Evolutionary conservation across 2,113 vertebrate genomes (phyloP).

Genomic region (Cololabis saira): DNA sequence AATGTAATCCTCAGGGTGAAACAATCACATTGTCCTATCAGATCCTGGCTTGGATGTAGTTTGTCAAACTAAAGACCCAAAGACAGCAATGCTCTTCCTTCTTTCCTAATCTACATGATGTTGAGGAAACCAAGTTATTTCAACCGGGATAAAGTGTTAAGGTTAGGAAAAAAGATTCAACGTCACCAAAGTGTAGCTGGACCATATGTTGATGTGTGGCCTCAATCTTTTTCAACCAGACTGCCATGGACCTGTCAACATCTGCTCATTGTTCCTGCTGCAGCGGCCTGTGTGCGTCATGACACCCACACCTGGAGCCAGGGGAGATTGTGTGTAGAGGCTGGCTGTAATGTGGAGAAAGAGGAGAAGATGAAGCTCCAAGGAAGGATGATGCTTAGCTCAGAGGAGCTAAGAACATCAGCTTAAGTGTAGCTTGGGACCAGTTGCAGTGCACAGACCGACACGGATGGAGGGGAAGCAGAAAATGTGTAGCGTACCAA

Average conservation of each 20-base stretch:
- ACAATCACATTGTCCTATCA: slow-evolving; percentile 69
- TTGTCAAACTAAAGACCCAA: slow-evolving; percentile 40
- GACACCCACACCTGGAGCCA: slow-evolving; percentile 86
- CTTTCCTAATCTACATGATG: slow-evolving; percentile 77
- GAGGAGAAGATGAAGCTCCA: slow-evolving; percentile 85
- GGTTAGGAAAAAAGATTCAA: slow-evolving; percentile 28
- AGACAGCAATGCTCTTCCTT: slow-evolving; percentile 40
- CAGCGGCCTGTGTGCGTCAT: slow-evolving; percentile 88
- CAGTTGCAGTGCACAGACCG: slow-evolving; percentile 85
- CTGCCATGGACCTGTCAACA: slow-evolving; percentile 84
- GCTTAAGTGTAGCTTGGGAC: slow-evolving; percentile 89
- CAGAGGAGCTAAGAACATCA: slow-evolving; percentile 85
- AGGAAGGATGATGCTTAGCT: no score
- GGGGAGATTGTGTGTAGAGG: slow-evolving; percentile 84
- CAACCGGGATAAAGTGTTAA: slow-evolving; percentile 59
- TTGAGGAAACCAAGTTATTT: slow-evolving; percentile 64
- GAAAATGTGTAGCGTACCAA: slow-evolving; percentile 19
- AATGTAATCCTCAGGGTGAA: slow-evolving; percentile 80
- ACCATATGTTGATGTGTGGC: slow-evolving; percentile 87
- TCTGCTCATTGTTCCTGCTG: slow-evolving; percentile 88
- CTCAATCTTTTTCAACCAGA: slow-evolving; percentile 87
- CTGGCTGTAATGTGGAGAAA: slow-evolving; percentile 76
- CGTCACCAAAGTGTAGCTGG: slow-evolving; percentile 32
- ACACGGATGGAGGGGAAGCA: not conserved
- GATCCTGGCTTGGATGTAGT: slow-evolving; percentile 60